These are phyloP conservation scores for Drosophila sp. DNA, from an alignment of 1,140 invertebrate species.

Conservation along the genomic window DNA sequence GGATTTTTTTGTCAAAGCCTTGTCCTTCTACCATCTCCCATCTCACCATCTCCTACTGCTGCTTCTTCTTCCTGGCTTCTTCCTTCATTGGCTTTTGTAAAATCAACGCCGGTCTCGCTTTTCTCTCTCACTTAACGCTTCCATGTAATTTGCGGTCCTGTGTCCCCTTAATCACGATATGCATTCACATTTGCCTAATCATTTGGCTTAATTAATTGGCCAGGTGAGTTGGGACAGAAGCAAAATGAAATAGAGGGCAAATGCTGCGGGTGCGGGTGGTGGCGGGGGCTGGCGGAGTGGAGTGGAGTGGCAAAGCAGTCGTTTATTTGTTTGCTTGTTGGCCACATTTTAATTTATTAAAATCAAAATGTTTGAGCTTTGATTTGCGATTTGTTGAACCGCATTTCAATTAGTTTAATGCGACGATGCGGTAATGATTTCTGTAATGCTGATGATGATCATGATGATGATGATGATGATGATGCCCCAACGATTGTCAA, in stretches of 20 bases:
- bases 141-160: slow-evolving; percentile 66
- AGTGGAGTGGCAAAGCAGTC: not conserved
- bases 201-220: slow-evolving; percentile 77
- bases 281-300: not conserved
- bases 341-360: slow-evolving; percentile 57
- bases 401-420: slow-evolving; percentile 57
- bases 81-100: slow-evolving; percentile 50
- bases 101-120: slow-evolving; percentile 45
- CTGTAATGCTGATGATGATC: not conserved
- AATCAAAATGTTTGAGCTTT: slow-evolving; percentile 59
- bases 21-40: slow-evolving; percentile 1
- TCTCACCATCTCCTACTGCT: not conserved
- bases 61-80: not conserved
- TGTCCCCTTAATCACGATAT: slow-evolving; percentile 72
- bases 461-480: not conserved
- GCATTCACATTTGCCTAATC: slow-evolving; percentile 76
- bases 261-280: not conserved
- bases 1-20: slow-evolving; percentile 74
- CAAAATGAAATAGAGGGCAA: slow-evolving; percentile 35
- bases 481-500: not conserved
- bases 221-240: slow-evolving; percentile 36
- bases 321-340: not conserved
- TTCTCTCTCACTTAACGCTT: slow-evolving; percentile 17
- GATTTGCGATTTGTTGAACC: slow-evolving; percentile 50
- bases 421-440: slow-evolving; percentile 30